These are phyloP conservation scores for Limnodromus scolopaceus DNA, from an alignment of 2,797 vertebrate genomes.

Conservation along the genomic window DNA sequence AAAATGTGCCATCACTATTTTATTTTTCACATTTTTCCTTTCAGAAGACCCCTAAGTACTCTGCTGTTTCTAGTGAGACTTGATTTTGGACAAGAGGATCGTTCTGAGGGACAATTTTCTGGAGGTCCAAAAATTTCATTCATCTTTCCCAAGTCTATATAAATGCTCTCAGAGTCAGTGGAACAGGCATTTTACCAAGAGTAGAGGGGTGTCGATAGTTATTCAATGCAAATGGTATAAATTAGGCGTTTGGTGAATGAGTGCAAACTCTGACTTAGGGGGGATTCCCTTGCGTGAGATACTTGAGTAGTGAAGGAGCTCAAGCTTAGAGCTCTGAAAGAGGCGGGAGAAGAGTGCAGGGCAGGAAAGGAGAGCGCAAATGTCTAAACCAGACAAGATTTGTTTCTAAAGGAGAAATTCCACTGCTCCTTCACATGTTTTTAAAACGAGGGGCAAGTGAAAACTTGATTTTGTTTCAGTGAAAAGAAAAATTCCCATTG, in stretches of 20 bases:
- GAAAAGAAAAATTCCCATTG: constrained; percentile 8
- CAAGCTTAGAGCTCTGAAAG: not conserved
- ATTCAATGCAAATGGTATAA: not conserved
- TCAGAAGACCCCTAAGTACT: not conserved
- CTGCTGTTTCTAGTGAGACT: not conserved
- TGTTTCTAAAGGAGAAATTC: constrained; percentile 3
- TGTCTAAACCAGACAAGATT: not conserved
- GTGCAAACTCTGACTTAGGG: not conserved
- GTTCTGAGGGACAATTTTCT: not conserved
- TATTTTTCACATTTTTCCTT: not conserved
- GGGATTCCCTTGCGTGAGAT: not conserved
- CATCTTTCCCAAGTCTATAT: not conserved
- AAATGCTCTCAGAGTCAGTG: not conserved
- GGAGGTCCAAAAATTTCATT: not conserved
- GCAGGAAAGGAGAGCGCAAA: not conserved
- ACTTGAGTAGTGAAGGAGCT: not conserved
- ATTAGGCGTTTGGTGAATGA: not conserved
- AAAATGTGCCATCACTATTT: not conserved
- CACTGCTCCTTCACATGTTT: not conserved
- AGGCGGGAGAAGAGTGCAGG: not conserved
- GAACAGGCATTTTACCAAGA: not conserved
- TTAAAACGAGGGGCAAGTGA: not conserved
- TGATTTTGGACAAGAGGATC: not conserved
- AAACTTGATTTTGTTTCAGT: not conserved
- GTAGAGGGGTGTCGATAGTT: not conserved